These are phyloP conservation scores for Triplophysa tibetana DNA, from an alignment of 2,113 vertebrate species.

Conservation along the genomic window DNA sequence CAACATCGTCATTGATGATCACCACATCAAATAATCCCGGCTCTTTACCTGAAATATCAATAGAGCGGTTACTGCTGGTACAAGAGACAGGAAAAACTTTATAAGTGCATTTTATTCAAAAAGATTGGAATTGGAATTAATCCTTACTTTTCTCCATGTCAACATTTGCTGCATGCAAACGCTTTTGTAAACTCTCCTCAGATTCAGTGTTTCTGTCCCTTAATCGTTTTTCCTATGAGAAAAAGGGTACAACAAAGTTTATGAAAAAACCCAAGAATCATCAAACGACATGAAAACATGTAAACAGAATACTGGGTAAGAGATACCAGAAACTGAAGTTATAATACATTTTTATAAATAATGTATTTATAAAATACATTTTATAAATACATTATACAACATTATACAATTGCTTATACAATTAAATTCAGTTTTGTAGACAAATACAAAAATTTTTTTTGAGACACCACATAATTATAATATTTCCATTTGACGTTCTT, in stretches of 20 bases:
- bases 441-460: no score
- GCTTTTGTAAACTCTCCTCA: slow-evolving; percentile 85
- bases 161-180: slow-evolving; percentile 74
- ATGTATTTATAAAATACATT: no score
- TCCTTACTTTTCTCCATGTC: slow-evolving; percentile 92
- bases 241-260: neutral
- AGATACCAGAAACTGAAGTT: no score
- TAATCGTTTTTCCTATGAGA: slow-evolving; percentile 84
- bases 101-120: neutral
- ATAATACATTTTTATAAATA: no score
- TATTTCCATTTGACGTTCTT: no score
- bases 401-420: no score
- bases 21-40: slow-evolving; percentile 83
- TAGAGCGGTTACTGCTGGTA: neutral
- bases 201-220: slow-evolving; percentile 88
- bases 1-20: slow-evolving; percentile 87
- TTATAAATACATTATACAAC: no score
- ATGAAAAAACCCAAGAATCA: neutral
- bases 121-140: neutral
- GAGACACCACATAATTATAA: no score
- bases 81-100: no score
- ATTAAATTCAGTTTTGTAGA: no score
- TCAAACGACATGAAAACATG: neutral
- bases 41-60: slow-evolving; percentile 79
- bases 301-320: neutral